Base-by-base conservation (phyloP, 2,797 vertebrate species). In the Poliocrania exsul region DNA sequence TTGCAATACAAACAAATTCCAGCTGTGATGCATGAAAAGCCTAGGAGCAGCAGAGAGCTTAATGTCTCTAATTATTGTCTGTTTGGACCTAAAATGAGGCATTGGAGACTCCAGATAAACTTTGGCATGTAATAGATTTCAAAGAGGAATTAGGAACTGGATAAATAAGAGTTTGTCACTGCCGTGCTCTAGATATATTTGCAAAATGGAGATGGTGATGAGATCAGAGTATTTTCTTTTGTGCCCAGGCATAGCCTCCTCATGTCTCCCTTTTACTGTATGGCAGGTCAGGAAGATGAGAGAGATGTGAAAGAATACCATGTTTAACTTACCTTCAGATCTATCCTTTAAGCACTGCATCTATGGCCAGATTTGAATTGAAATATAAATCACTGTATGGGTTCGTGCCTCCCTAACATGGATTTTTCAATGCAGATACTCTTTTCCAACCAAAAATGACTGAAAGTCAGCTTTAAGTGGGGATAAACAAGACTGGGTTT, bases 1-100 rank as follows among this genome's bases (percentile, higher is more conserved):
- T 7, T 88, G 53, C 62, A 93, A 75, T 74, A 67, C 31, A 92
- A 92, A 95, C 87, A 91, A 90, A 74, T 47, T 91, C 90, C 91
- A 96, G 93, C 95, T 92, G 94, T 33, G 66, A 81, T 79, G 66
- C 44, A 40, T n/a, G 61, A 88, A 86, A 92, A 83, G 73, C 85
- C 75, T 33, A 87, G 72, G 46, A 93, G 75, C 65, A 81, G 46
- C 14, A 37, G 65, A 86, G 80, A 88, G 57, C 15, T 62, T 72
- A 58, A 56, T 33, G 31, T 58, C 46, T 83, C 82, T 92, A 90
- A 81, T 90, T 77, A 80, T 78, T 20, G 47, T 69, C n/a, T 88
- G 25, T 83, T 92, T 81, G 80, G 46, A 81, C 65, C 31, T 78
- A 90, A 94, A 96, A 91, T 12, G 69, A 96, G 54, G 66, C 82